Evolutionary conservation across 1,140 invertebrate genomes (phyloP).

Genomic region (Latrodectus geometricus): DNA sequence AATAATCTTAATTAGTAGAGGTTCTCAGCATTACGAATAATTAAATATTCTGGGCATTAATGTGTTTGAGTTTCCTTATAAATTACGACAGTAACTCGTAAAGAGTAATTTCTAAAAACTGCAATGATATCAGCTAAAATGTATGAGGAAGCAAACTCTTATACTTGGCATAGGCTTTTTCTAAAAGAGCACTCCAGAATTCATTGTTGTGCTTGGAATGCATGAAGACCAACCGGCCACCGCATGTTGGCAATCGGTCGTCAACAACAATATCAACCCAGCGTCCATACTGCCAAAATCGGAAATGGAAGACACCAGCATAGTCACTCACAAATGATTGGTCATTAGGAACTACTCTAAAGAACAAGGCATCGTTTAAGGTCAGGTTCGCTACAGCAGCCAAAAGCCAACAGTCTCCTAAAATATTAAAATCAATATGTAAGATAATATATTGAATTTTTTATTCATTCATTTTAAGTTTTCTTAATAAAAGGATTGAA

Average conservation of each 20-base stretch:
- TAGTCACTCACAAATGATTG: slow-evolving; percentile 91
- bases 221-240: slow-evolving; percentile 90
- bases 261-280: slow-evolving; percentile 91
- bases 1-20: no score
- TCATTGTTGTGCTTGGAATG: slow-evolving; percentile 90
- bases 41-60: no score
- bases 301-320: slow-evolving; percentile 93
- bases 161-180: slow-evolving; percentile 96
- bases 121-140: no score
- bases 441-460: no score
- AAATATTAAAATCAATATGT: background rate
- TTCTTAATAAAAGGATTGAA: no score
- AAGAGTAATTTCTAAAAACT: no score
- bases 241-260: slow-evolving; percentile 90
- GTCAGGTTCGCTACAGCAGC: slow-evolving; percentile 96
- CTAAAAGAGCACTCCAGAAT: slow-evolving; percentile 97
- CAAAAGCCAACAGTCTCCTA: slow-evolving; percentile 94
- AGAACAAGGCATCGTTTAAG: slow-evolving; percentile 86
- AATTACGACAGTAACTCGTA: no score
- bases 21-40: no score
- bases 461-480: no score
- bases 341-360: slow-evolving; percentile 94
- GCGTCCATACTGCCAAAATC: slow-evolving; percentile 95
- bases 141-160: background rate
- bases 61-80: no score